Evolutionary conservation across 2,797 vertebrate species (phyloP), one percentile per base, ranked within the genome.

Genomic region (Falco novaeseelandiae): DNA sequence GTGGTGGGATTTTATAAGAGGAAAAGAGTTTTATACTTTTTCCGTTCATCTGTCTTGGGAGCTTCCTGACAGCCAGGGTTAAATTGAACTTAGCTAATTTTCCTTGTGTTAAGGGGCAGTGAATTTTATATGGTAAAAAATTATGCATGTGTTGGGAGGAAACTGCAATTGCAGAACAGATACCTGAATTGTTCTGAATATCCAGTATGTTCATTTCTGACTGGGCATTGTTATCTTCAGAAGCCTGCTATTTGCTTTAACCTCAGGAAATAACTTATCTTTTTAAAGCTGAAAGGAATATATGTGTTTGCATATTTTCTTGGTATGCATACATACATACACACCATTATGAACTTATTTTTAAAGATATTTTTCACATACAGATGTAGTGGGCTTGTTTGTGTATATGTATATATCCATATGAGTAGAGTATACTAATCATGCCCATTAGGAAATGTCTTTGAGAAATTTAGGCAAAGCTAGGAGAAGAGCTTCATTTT

Each of bases 41-140:
- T 90, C 65, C 29, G 59, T 44, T 73, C 16, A 23, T 95, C 83
- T 96, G 87, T 82, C 77, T 48, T 78, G 87, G 71, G 55, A 92
- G 26, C 63, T 84, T 76, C 51, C 85, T 89, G 66, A 83, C 63
- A 92, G 51, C 77, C 87, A 90, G 62, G 58, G 26, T 91, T 94
- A 44, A 88, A 54, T 74, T 72, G 93, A 94, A 92, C 48, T 40
- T 58, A 79, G 76, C 51, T 83, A 10, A 74, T 93, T 97, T 97
- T 81, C 77, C 63, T 89, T 89, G 52, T 94, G 72, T 80, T 89
- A 78, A 93, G 38, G 61, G 65, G 18, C 54, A 86, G 72, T 72
- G 79, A 95, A 93, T 96, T 95, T 93, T 92, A 51, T 88, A 27
- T 72, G 34, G 66, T 87, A 85, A 82, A 84, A 91, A 51, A 26